phyloP scores from a whole-genome alignment of 2,113 vertebrate species.

The Nansenia antarctica region DNA sequence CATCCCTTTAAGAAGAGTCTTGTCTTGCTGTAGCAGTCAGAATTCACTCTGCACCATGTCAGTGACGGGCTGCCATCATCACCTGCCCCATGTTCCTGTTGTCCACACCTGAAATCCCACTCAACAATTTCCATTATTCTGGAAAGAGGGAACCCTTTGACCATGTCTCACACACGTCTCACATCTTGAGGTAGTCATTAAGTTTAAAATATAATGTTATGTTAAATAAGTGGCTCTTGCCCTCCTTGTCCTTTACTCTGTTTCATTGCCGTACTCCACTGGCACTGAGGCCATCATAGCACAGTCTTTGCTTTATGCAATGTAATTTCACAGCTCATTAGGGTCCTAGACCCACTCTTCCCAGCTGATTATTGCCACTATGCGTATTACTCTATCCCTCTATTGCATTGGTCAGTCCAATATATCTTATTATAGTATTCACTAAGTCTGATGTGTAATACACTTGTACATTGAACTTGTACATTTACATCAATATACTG shows the following conservation, averaged over 20 bases:
- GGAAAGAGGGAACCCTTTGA: conserved; percentile 6
- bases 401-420: conserved; percentile 26
- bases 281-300: conserved; percentile 45
- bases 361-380: conserved; percentile 52
- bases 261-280: conserved; percentile 46
- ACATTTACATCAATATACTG: too few species aligned
- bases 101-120: conserved; percentile 49
- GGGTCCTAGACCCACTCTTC: conserved; percentile 49
- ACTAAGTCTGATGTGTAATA: too few species aligned
- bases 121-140: conserved; percentile 42
- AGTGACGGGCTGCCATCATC: conserved; percentile 61
- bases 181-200: conserved; percentile 43
- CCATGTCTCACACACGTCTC: conserved; percentile 40
- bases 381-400: conserved; percentile 28
- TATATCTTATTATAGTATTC: neutral
- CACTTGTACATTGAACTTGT: too few species aligned
- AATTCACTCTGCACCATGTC: conserved; percentile 43
- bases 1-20: conserved; percentile 19
- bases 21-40: conserved; percentile 27
- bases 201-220: conserved; percentile 25
- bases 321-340: conserved; percentile 78
- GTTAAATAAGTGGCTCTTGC: conserved; percentile 51
- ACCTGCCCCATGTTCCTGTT: conserved; percentile 28
- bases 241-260: conserved; percentile 47
- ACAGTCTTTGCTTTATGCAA: conserved; percentile 54